Evolutionary conservation across 2,888 invertebrate species (phyloP), one percentile per base, ranked within the genome.

Genomic region (Macroteleia sp.): DNA sequence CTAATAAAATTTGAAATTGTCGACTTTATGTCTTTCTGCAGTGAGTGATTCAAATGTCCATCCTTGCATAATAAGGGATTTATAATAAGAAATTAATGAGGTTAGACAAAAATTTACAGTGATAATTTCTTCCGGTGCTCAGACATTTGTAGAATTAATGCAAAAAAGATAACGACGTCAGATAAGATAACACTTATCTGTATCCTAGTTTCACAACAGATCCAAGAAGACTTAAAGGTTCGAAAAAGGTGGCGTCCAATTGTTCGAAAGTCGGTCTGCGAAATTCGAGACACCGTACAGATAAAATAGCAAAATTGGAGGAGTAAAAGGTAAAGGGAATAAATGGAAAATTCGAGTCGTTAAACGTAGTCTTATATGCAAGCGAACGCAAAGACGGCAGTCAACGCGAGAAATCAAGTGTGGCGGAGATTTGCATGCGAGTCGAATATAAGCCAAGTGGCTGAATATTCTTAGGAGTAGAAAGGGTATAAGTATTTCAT

Each of bases 371-470:
- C 74, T 66, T 74, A 74, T 74, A 59, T 61, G 69, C 62, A 69
- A 50, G 61, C 59, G 62, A 71, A 64, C 66, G 66, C 73, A 74
- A 74, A 74, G 66, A 74, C 73, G 71, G 71, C 62, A 62, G 76
- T 69, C 61, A 62, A 57, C 85, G 85, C 80, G 87, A 84, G 89
- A 89, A 89, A 89, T 89, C 89, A 88, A 89, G 88, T 89, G 87
- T 86, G 86, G 85, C 84, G 86, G 86, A 88, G 88, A 89, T 89
- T 89, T 89, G 88, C 89, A 89, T 89, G 86, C 85, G 86, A 88
- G 88, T 87, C 83, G 87, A 88, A 87, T 74, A 88, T 89, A 88
- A 89, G 89, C 88, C 85, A 61, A 75, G 67, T 67, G 67, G 85
- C 85, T 85, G 87, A 88, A 89, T 88, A 89, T 87, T 85, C 85